A percentile compares a stretch with the other conserved stretches of the same genome.
These are phyloP conservation scores for Catharus fuscescens DNA, from an alignment of 2,113 vertebrate species.

Conservation along the genomic window DNA sequence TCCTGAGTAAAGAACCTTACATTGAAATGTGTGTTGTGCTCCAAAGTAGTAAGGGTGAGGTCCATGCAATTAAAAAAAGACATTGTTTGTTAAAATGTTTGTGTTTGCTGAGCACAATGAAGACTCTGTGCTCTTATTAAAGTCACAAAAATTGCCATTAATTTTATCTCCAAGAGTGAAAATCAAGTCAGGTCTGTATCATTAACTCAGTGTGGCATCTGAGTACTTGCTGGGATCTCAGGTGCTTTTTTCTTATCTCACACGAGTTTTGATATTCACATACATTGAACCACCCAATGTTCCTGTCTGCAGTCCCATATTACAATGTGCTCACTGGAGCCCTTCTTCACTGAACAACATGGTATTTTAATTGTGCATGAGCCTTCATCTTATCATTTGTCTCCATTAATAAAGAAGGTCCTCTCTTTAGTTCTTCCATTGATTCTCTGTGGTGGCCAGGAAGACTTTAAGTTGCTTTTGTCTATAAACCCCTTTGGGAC, in stretches of 20 bases:
- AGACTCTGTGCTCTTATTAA: not conserved
- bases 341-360: not conserved
- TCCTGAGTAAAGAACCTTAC: not conserved
- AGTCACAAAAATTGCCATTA: not conserved
- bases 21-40: not conserved
- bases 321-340: not conserved
- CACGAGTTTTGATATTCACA: not conserved
- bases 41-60: not conserved
- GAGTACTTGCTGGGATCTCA: not conserved
- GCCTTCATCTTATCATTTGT: not conserved
- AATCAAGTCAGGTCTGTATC: not conserved
- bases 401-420: not conserved
- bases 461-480: not conserved
- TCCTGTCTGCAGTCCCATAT: not conserved
- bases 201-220: not conserved
- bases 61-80: not conserved
- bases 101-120: not conserved
- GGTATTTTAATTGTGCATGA: not conserved
- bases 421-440: not conserved
- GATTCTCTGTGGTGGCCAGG: not conserved
- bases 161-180: not conserved
- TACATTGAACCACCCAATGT: not conserved
- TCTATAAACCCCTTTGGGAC: not conserved
- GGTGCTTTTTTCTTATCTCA: not conserved
- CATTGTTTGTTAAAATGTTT: not conserved